Percentiles rank a stretch among this genome's conserved stretches.
phyloP scores from a whole-genome alignment of 1,140 invertebrate genomes.

The Caenorhabditis elegans region WBcel235 BX284605.5:4911001-4911500 shows the following conservation, averaged over 20 bases:
- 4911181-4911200: neutral
- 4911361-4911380: no score
- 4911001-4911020: neutral
- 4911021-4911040: no score
- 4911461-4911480: no score
- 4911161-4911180: neutral
- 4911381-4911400: no score
- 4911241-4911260: neutral
- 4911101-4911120: slow-evolving; percentile 20
- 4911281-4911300: neutral
- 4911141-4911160: slow-evolving; percentile 22
- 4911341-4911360: no score
- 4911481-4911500: no score
- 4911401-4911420: no score
- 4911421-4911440: no score
- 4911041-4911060: slow-evolving; percentile 43
- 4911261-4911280: neutral
- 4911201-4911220: neutral
- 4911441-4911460: no score
- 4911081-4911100: neutral
- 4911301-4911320: neutral
- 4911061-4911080: neutral
- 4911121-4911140: slow-evolving; percentile 12
- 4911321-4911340: no score
- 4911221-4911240: neutral